phyloP scores from a whole-genome alignment of 2,113 vertebrate species.

The Numenius arquata region DNA sequence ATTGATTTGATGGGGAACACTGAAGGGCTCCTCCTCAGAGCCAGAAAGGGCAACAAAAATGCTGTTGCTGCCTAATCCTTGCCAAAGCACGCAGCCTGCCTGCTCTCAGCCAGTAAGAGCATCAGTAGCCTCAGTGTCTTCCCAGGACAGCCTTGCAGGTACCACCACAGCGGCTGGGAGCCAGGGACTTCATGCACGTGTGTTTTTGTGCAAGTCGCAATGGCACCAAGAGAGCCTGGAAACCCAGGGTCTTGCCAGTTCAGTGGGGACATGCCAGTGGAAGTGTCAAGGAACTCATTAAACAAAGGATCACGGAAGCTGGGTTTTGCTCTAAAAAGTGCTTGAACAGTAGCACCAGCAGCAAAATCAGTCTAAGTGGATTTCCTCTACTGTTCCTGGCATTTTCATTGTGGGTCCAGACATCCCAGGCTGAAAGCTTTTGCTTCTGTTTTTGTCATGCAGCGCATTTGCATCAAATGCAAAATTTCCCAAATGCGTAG shows the following conservation, averaged over 20 bases:
- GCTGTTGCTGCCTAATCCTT: neutral
- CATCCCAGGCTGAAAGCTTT: neutral
- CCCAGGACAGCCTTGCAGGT: neutral
- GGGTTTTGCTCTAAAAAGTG: neutral
- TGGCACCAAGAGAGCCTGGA: neutral
- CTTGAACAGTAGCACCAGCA: neutral
- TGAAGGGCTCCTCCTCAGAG: neutral
- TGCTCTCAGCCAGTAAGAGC: neutral
- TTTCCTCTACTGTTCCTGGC: neutral
- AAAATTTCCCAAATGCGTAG: neutral
- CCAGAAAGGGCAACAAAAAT: neutral
- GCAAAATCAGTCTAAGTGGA: neutral
- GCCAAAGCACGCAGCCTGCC: neutral
- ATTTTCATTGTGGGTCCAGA: neutral
- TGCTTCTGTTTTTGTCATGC: neutral
- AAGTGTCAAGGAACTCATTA: neutral
- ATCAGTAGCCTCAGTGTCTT: neutral
- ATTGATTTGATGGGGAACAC: neutral
- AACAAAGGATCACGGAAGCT: neutral
- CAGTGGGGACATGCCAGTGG: neutral
- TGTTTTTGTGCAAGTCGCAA: neutral
- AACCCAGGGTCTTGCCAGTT: neutral
- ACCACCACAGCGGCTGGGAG: neutral
- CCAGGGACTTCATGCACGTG: neutral
- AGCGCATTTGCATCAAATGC: neutral